A percentile compares a stretch with the other conserved stretches of the same genome.
phyloP scores from a whole-genome alignment of 1,140 invertebrate genomes.

The Ceratina japonica region DNA sequence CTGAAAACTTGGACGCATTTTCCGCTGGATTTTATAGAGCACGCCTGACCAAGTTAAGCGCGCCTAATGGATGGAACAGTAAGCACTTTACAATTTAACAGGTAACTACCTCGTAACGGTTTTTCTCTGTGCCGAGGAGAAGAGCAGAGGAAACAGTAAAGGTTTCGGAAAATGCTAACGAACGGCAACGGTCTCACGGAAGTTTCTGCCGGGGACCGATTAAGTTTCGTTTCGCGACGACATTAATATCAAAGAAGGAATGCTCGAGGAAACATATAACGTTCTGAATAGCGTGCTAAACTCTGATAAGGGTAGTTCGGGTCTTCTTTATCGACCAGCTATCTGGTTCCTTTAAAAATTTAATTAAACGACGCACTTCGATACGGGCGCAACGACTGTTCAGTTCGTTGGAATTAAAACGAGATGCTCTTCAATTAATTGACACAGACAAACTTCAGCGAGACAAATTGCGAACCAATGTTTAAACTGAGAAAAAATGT shows the following conservation, averaged over 20 bases:
- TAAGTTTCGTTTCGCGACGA: background rate
- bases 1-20: slow-evolving; percentile 6
- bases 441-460: too few relatives aligned
- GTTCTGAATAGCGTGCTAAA: background rate
- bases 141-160: background rate
- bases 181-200: background rate
- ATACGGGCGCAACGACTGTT: background rate
- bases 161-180: background rate
- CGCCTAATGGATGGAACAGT: background rate
- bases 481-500: too few relatives aligned
- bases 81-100: slow-evolving; percentile 19
- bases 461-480: background rate
- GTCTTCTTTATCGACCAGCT: slow-evolving; percentile 7
- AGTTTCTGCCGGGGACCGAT: background rate
- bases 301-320: background rate
- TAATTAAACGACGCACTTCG: slow-evolving; percentile 33
- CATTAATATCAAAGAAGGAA: background rate
- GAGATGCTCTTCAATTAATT: background rate
- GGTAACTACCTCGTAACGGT: background rate
- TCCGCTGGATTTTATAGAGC: slow-evolving; percentile 1
- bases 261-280: background rate
- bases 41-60: background rate
- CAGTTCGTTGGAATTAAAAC: too few relatives aligned
- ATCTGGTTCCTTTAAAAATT: slow-evolving; percentile 9
- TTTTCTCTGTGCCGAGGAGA: too few relatives aligned